Percentiles rank a stretch among this genome's conserved stretches.
Conservation (phyloP, 30 jellyfish, hydroid and myxozoan species). For the Catostylus mosaicus region DNA sequence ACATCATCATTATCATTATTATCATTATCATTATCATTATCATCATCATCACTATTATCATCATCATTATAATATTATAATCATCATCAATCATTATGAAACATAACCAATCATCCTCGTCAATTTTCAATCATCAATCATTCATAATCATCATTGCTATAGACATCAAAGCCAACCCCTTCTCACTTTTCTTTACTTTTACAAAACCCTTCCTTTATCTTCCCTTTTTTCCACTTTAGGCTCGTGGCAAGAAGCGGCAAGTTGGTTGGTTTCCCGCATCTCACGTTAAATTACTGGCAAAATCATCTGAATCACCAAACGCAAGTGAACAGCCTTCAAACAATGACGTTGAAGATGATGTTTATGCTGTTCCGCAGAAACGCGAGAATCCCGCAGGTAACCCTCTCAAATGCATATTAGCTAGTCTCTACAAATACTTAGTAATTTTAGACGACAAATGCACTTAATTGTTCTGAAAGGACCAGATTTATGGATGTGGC, state of each 20-base stretch:
- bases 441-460: too few species aligned
- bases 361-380: constrained; percentile 87
- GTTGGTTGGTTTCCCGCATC: constrained; percentile 99
- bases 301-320: constrained; percentile 43
- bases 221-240: constrained; percentile 18
- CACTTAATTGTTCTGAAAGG: too few species aligned
- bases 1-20: background rate
- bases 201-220: background rate
- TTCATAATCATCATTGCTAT: too few species aligned
- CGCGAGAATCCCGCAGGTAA: constrained; percentile 73
- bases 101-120: too few species aligned
- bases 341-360: constrained; percentile 72
- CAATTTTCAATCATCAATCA: too few species aligned
- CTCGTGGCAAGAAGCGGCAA: constrained; percentile 94
- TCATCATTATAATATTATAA: background rate
- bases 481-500: too few species aligned
- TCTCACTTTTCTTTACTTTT: background rate
- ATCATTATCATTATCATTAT: background rate
- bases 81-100: too few species aligned
- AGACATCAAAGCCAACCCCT: background rate
- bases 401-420: too few species aligned
- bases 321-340: constrained; percentile 31
- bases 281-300: constrained; percentile 80
- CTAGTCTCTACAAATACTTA: too few species aligned
- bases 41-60: background rate